These are phyloP conservation scores for Prenolepis imparis DNA, from an alignment of 2,888 invertebrate species.

Conservation along the genomic window DNA sequence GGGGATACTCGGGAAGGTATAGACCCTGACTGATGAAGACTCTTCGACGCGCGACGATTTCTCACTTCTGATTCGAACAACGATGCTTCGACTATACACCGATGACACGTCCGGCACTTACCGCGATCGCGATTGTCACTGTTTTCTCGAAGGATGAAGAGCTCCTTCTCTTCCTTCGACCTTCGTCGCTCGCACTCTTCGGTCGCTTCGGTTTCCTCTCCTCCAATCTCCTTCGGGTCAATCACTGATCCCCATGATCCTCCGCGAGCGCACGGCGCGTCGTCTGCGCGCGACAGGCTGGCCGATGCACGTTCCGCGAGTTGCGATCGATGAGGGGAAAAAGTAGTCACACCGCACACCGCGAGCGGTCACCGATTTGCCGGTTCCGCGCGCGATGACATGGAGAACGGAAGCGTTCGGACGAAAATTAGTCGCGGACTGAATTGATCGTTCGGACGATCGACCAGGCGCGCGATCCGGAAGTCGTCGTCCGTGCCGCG, in stretches of 20 bases:
- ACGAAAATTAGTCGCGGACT: background rate
- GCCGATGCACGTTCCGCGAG: constrained; percentile 27
- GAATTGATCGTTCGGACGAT: constrained; percentile 2
- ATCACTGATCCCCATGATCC: constrained; percentile 30
- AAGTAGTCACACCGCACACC: constrained; percentile 39
- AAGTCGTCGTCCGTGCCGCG: constrained; percentile 38
- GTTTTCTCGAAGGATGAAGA: background rate
- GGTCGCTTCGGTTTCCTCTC: background rate
- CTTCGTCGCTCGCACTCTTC: background rate
- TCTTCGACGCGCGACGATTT: background rate
- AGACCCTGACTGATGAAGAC: background rate
- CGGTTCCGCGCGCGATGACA: constrained; percentile 35
- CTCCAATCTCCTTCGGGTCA: constrained; percentile 15
- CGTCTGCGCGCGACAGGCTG: constrained; percentile 30
- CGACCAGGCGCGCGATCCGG: constrained; percentile 34
- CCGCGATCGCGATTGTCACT: constrained; percentile 35
- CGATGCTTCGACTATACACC: background rate
- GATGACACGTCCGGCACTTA: constrained; percentile 33
- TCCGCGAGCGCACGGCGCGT: constrained; percentile 25
- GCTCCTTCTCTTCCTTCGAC: background rate
- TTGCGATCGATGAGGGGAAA: constrained; percentile 38
- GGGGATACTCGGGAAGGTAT: background rate
- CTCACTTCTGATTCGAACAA: constrained; percentile 27
- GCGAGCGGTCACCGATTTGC: background rate
- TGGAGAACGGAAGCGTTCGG: constrained; percentile 16